Evolutionary conservation across 2,888 invertebrate species (phyloP).

Genomic region (Sceliomorpha sp.): DNA sequence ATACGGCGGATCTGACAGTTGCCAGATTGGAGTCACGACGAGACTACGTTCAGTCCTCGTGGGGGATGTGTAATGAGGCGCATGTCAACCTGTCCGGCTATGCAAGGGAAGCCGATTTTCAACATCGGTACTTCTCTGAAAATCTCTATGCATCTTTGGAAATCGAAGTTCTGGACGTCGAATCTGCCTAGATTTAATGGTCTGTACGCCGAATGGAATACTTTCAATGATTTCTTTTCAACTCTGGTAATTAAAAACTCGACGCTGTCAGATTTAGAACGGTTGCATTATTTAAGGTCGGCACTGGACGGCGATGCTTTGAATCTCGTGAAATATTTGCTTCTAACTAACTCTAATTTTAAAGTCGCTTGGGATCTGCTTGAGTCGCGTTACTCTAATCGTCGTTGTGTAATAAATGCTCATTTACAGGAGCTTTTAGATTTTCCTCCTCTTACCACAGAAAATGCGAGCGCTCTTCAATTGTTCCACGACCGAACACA

Average conservation of each 20-base stretch:
- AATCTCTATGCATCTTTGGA: conserved; percentile 4
- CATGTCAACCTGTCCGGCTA: neutral
- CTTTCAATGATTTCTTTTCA: conserved; percentile 8
- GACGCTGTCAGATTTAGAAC: too few relatives aligned
- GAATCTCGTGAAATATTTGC: too few relatives aligned
- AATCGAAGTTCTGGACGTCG: neutral
- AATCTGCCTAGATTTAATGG: conserved; percentile 4
- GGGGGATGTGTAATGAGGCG: neutral
- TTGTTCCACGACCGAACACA: too few relatives aligned
- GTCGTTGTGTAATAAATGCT: too few relatives aligned
- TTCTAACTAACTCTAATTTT: too few relatives aligned
- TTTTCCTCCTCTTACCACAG: too few relatives aligned
- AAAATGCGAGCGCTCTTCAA: too few relatives aligned
- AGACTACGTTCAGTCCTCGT: conserved; percentile 13
- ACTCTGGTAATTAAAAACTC: conserved; percentile 6
- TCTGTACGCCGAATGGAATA: conserved; percentile 13
- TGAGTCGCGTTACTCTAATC: too few relatives aligned
- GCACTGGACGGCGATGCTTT: too few relatives aligned
- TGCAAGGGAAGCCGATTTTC: neutral
- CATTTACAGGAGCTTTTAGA: too few relatives aligned
- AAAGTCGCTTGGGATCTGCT: too few relatives aligned
- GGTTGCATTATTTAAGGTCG: too few relatives aligned
- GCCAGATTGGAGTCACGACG: conserved; percentile 3
- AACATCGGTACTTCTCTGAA: conserved; percentile 12
- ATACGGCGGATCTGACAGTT: neutral